phyloP scores from a whole-genome alignment of 2,113 vertebrate genomes.

The Malurus melanocephalus region DNA sequence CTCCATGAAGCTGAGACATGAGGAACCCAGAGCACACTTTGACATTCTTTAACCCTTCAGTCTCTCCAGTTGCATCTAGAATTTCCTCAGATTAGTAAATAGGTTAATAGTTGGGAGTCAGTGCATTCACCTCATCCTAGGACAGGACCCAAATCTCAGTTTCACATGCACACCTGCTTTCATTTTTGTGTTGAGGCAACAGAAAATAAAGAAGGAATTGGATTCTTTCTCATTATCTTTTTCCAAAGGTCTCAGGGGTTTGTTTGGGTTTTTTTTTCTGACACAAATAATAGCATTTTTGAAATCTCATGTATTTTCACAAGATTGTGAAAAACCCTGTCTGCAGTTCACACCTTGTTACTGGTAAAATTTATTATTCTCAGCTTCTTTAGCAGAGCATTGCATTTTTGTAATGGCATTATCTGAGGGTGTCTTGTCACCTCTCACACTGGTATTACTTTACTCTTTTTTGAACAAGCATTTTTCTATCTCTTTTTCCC shows the following conservation, averaged over 20 bases:
- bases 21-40: not conserved
- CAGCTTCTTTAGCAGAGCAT: not conserved
- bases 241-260: not conserved
- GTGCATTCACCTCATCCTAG: not conserved
- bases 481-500: not conserved
- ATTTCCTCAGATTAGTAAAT: not conserved
- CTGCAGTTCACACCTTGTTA: not conserved
- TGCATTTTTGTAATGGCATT: not conserved
- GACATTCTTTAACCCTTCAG: not conserved
- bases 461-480: not conserved
- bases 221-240: not conserved
- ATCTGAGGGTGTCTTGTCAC: not conserved
- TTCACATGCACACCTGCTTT: not conserved
- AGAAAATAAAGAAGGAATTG: not conserved
- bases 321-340: not conserved
- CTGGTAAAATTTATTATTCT: not conserved
- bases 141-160: not conserved
- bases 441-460: not conserved
- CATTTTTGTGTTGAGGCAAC: not conserved
- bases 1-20: not conserved
- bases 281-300: not conserved
- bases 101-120: fast-evolving
- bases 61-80: not conserved
- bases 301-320: not conserved
- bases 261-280: not conserved